phyloP scores from a whole-genome alignment of 2,797 vertebrate species.

The Potorous gilbertii region DNA sequence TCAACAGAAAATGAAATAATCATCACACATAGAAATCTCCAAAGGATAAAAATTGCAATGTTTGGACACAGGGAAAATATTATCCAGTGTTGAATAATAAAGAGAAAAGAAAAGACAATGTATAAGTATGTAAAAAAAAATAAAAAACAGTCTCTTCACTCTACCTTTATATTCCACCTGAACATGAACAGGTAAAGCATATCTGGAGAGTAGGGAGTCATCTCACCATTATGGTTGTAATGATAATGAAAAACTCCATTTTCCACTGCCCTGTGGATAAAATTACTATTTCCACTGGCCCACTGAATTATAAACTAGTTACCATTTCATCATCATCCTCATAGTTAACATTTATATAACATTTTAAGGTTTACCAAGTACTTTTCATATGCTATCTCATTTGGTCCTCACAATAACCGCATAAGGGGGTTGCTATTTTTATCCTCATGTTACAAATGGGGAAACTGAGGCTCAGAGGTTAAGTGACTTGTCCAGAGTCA shows the following conservation, averaged over 20 bases:
- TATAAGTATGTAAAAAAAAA: not conserved
- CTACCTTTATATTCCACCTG: not conserved
- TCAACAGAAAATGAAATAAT: slow-evolving; percentile 20
- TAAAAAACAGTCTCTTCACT: not conserved
- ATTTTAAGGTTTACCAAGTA: not conserved
- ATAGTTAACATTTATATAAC: not conserved
- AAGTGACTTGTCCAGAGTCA: not conserved
- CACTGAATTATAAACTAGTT: not conserved
- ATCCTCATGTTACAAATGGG: not conserved
- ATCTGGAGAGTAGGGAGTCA: not conserved
- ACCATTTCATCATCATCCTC: not conserved
- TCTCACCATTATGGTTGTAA: not conserved
- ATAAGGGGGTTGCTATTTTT: not conserved
- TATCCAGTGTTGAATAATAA: slow-evolving; percentile 6
- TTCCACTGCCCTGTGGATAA: not conserved
- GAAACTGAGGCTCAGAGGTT: not conserved
- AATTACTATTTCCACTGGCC: not conserved
- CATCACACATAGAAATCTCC: not conserved
- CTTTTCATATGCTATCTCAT: not conserved
- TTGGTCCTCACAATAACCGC: not conserved
- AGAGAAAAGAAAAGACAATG: not conserved
- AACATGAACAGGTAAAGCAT: not conserved
- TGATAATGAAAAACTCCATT: not conserved
- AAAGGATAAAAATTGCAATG: slow-evolving; percentile 1
- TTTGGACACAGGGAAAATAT: not conserved